Evolutionary conservation across 2,888 invertebrate genomes (phyloP).

Genomic region (Thera obeliscata): DNA sequence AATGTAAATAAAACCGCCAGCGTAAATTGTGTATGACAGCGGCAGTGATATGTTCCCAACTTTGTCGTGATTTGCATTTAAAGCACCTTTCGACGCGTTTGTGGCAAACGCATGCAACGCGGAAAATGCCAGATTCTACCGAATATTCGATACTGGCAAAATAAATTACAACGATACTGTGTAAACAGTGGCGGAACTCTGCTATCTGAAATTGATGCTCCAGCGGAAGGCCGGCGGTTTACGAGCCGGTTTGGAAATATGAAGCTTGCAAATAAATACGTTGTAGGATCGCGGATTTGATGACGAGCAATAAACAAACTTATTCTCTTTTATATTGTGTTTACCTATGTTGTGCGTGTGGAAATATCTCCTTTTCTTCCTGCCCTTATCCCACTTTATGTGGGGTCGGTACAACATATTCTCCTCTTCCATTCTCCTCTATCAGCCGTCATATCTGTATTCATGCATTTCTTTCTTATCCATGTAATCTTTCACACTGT

Average conservation of each 20-base stretch:
- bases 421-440: too few species aligned
- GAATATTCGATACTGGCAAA: slow-evolving; percentile 48
- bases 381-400: too few species aligned
- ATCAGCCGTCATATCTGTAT: too few species aligned
- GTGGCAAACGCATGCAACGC: slow-evolving; percentile 44
- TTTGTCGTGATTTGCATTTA: slow-evolving; percentile 70
- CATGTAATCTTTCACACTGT: too few species aligned
- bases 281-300: slow-evolving; percentile 5
- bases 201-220: slow-evolving; percentile 37
- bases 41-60: slow-evolving; percentile 56
- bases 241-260: slow-evolving; percentile 31
- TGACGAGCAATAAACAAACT: slow-evolving; percentile 1
- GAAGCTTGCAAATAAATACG: slow-evolving; percentile 28
- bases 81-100: slow-evolving; percentile 65
- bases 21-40: slow-evolving; percentile 50
- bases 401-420: too few species aligned
- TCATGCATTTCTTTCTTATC: too few species aligned
- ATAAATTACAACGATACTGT: slow-evolving; percentile 48
- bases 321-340: neutral
- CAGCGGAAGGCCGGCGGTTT: slow-evolving; percentile 28
- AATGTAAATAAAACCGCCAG: slow-evolving; percentile 27
- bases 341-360: too few species aligned
- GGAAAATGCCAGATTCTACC: slow-evolving; percentile 34
- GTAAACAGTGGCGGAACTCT: slow-evolving; percentile 43
- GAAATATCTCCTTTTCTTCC: too few species aligned